Percentiles rank a stretch among this genome's conserved stretches.
phyloP scores from a whole-genome alignment of 2,797 vertebrate species.

The Enteromius radiatus region DNA sequence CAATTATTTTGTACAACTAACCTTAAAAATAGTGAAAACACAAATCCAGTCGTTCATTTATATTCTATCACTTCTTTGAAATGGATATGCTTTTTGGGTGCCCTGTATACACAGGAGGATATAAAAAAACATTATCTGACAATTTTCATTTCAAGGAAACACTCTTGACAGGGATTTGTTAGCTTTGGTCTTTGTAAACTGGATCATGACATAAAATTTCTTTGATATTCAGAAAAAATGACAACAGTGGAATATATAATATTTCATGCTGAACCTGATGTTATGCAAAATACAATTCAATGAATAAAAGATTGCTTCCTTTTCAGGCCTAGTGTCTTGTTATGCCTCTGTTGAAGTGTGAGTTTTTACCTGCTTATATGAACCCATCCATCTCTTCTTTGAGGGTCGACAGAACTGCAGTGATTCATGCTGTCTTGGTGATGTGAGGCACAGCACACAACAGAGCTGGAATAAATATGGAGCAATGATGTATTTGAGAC shows the following conservation, averaged over 20 bases:
- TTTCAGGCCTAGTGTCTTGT: constrained; percentile 1
- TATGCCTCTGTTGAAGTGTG: constrained; percentile 3
- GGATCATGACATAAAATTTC: background rate
- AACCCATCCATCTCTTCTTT: constrained; percentile 18
- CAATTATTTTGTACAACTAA: background rate
- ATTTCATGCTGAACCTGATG: background rate
- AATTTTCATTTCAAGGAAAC: background rate
- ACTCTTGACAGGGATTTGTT: background rate
- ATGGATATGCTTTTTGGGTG: background rate
- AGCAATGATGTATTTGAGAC: constrained; percentile 29
- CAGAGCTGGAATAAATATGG: constrained; percentile 47
- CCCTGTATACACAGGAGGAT: background rate
- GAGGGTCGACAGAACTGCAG: constrained; percentile 9
- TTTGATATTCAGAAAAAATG: constrained; percentile 14
- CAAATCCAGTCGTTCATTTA: background rate
- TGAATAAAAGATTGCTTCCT: constrained; percentile 1
- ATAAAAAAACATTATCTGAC: background rate
- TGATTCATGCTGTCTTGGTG: constrained; percentile 43
- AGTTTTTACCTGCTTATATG: constrained; percentile 34
- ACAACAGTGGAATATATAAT: background rate
- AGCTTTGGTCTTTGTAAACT: constrained; percentile 17
- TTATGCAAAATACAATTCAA: background rate
- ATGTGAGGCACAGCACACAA: constrained; percentile 35
- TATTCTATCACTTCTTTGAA: background rate
- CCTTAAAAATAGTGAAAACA: background rate